A percentile compares a stretch with the other conserved stretches of the same genome.
These are phyloP conservation scores for Drosophila serrata DNA, from an alignment of 1,140 invertebrate species.

Conservation along the genomic window DNA sequence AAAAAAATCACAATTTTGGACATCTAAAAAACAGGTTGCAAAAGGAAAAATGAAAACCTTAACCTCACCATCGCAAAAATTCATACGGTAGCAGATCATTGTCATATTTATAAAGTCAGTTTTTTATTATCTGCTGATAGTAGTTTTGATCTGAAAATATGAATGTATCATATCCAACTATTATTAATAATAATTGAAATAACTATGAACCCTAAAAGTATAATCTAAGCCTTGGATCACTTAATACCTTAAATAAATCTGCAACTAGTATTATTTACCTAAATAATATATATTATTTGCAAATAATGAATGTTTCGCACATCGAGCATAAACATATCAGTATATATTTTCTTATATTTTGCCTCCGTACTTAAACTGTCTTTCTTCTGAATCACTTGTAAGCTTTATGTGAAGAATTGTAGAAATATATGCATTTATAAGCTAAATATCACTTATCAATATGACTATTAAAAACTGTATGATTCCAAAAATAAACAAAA, in stretches of 20 bases:
- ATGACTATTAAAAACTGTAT: neutral
- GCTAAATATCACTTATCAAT: neutral
- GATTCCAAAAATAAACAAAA: neutral
- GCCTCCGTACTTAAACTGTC: neutral
- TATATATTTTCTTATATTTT: neutral
- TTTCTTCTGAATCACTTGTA: neutral
- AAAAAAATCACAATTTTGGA: neutral
- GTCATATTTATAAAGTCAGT: neutral
- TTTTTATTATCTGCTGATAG: neutral
- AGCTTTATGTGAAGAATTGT: neutral
- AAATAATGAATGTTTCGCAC: neutral
- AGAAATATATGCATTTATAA: constrained; percentile 6
- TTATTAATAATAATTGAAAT: neutral
- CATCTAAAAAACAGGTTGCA: neutral
- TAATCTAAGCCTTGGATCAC: neutral
- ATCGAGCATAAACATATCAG: neutral
- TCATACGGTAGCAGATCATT: no score
- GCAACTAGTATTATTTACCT: neutral
- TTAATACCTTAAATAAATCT: neutral
- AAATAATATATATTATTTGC: neutral
- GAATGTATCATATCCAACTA: neutral
- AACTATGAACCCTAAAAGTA: neutral
- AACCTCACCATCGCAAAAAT: neutral
- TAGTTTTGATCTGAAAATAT: neutral
- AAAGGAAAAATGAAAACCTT: neutral